Evolutionary conservation across 2,888 invertebrate species (phyloP).

Genomic region (Callosobruchus maculatus): DNA sequence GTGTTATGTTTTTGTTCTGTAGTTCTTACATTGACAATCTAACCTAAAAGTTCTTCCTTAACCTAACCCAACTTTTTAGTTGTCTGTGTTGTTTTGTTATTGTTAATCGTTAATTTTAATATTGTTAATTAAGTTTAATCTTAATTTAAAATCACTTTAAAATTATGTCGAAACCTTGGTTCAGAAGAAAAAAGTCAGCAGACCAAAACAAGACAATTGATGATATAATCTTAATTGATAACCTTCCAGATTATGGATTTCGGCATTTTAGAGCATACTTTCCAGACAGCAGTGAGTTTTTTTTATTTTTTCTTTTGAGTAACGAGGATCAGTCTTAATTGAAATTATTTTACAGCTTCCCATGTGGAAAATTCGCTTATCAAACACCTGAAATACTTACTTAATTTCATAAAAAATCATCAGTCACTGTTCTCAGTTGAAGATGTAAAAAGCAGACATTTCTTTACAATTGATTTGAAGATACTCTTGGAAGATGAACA

Average conservation of each 20-base stretch:
- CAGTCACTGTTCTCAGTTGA: conserved; percentile 52
- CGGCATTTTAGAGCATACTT: conserved; percentile 79
- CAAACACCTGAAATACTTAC: conserved; percentile 53
- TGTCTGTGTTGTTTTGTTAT: too few species aligned
- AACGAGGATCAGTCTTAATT: conserved; percentile 34
- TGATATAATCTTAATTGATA: conserved; percentile 10
- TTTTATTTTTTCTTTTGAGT: neutral
- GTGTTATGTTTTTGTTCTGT: too few species aligned
- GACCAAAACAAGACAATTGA: conserved; percentile 2
- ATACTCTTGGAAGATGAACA: conserved; percentile 55
- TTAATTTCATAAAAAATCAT: conserved; percentile 55
- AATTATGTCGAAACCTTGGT: conserved; percentile 19
- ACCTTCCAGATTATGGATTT: conserved; percentile 23
- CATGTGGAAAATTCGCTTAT: conserved; percentile 27
- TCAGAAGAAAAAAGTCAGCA: conserved; percentile 10
- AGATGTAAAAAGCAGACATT: conserved; percentile 57
- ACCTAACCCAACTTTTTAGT: too few species aligned
- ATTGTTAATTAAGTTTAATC: too few species aligned
- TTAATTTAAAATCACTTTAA: neutral
- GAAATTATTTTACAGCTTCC: conserved; percentile 35
- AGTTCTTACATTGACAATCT: too few species aligned
- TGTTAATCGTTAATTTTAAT: too few species aligned
- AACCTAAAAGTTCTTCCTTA: too few species aligned
- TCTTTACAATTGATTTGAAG: conserved; percentile 59
- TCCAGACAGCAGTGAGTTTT: conserved; percentile 51